Evolutionary conservation across 1,140 invertebrate species (phyloP).

Genomic region (Rhopalosiphum maidis): DNA sequence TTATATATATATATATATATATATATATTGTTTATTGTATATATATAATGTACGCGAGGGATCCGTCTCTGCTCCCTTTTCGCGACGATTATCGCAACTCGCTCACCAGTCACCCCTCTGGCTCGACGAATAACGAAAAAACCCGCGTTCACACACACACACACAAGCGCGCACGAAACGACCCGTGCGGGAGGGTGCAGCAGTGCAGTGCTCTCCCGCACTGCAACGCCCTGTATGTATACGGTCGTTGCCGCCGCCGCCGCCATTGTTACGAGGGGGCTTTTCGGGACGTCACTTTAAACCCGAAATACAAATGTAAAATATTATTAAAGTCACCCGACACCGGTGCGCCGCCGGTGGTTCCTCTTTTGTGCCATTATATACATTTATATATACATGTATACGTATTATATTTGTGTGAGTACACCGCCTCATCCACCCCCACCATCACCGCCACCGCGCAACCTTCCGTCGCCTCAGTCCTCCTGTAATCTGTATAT

Average conservation of each 20-base stretch:
- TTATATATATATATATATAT: too few relatives aligned
- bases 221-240: background rate
- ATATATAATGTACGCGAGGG: background rate
- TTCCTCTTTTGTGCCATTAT: slow-evolving; percentile 16
- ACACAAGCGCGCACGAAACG: background rate
- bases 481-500: background rate
- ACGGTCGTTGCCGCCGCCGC: background rate
- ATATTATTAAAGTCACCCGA: slow-evolving; percentile 35
- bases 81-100: slow-evolving; percentile 24
- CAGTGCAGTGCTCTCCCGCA: background rate
- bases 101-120: background rate
- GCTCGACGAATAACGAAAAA: background rate
- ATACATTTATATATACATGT: background rate
- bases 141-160: background rate
- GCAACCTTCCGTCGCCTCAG: background rate
- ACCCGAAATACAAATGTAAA: slow-evolving; percentile 32
- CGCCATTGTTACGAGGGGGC: slow-evolving; percentile 21
- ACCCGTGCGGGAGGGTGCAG: background rate
- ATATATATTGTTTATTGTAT: background rate
- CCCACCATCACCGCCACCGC: background rate
- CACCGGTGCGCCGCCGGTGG: slow-evolving; percentile 22
- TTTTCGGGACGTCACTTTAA: slow-evolving; percentile 24
- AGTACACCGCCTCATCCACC: background rate
- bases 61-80: background rate
- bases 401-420: background rate